Evolutionary conservation across 2,113 vertebrate species (phyloP), one percentile per base, ranked within the genome.

Genomic region (Alosa alosa): DNA sequence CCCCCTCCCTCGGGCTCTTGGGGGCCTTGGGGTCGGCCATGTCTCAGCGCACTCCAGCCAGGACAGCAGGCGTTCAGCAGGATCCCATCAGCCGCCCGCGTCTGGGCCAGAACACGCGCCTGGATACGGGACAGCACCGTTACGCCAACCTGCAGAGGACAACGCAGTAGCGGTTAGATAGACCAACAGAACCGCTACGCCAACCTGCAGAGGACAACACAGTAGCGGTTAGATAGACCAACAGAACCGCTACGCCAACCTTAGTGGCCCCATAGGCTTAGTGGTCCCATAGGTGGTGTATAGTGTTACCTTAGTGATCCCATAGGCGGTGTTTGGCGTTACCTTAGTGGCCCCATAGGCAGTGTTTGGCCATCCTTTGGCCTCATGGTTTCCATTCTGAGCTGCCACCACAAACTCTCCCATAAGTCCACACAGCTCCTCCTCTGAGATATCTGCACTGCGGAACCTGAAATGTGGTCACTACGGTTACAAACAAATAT

Each of bases 41-140:
- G 78, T 92, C 91, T 18, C 91, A 91, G 36, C 86, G 85, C 36
- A 93, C 92, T n/a, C 92, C 89, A 93, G 64, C 92, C 92, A 44
- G 92, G 92, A 64, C 91, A 92, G 60, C 92, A 92, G 75, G 91
- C 91, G 49, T 93, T 93, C 2, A 93, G 83, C 25, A 93, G 88
- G 57, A 93, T 92, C 50, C 90, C 90, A 64, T 93, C 92, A 3
- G 41, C 75, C 0, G 90, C 39, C 83, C 91, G 88, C 7, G 88
- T 90, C 81, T 87, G 86, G 15, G 78, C 52, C 15, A 93, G 44
- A 20, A 84, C 60, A 9, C 57, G 83, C 13, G 92, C 92, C 82
- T 93, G 91, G 84, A 93, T 92, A 78, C 85, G 89, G n/a, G 92
- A 91, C 45, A 93, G 84, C 64, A 91, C 91, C 20, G 91, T 93